Base-by-base conservation (phyloP, 2,797 vertebrate species). In the Chloroceryle amazona region DNA sequence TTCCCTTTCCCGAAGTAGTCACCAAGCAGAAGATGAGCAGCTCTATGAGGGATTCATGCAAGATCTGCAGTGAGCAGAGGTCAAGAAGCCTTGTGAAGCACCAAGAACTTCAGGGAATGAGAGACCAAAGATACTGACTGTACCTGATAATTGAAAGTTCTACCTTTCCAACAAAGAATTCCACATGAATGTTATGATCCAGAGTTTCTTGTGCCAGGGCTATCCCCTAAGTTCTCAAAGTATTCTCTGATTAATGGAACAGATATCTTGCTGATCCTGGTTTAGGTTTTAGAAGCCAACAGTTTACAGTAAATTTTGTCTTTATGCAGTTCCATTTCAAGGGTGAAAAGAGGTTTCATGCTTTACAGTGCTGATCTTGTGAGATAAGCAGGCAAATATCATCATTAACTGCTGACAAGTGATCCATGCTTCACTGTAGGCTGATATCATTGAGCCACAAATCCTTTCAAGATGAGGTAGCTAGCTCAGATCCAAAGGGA, bases 401-500 rank as follows among this genome's bases (percentile, higher is more conserved):
- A 97, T 80, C 97, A 90, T 96, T 83, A 97, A 93, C 96, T 97
- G 96, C 96, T 97, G 96, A 96, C 92, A 95, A 96, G 93, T 90
- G 97, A 95, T 98, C 94, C 63, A 1, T 95, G 92, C 88, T 96
- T 90, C 91, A 68, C 82, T 97, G 86, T 87, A 90, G 96, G 84
- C 94, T 94, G 97, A 93, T 96, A 93, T 80, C 95, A 92, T 74
- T 86, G 95, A 95, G 82, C 94, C 98, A 81, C 91, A 96, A 97
- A 98, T 98, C 98, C 94, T 98, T 98, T 96, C 57, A 35, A 51
- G 96, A 95, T 98, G 98, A 98, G 97, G 98, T 95, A 97, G 97
- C 97, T 90, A 49, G 15, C 89, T 88, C 25, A 47, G 89, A 82
- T 96, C 96, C 47, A 0, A 62, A 94, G 98, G 97, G 96, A 93